Percentiles rank a stretch among this genome's conserved stretches.
Conservation (phyloP, 2,113 vertebrate genomes). For the Macquaria australasica region DNA sequence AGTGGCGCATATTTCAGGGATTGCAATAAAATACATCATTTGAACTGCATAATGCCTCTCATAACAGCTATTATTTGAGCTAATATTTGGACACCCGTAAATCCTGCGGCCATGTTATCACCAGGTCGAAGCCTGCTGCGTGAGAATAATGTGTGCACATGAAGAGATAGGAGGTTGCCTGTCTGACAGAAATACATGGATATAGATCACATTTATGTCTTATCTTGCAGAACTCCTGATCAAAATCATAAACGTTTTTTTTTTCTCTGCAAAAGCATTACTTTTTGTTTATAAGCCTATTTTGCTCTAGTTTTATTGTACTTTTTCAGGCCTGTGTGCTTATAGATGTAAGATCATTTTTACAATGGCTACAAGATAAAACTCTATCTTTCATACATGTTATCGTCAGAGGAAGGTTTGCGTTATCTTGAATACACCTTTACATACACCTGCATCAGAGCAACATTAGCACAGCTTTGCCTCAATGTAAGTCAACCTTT, state of each 20-base stretch:
- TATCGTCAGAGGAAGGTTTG: constrained; percentile 2
- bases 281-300: neutral
- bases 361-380: neutral
- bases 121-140: constrained; percentile 15
- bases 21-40: constrained; percentile 61
- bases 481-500: neutral
- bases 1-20: constrained; percentile 55
- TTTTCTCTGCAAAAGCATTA: neutral
- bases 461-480: neutral
- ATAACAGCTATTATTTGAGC: constrained; percentile 59
- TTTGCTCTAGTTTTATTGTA: neutral
- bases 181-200: constrained; percentile 21
- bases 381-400: constrained; percentile 1
- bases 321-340: neutral
- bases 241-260: neutral
- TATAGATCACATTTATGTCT: neutral
- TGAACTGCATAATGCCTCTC: constrained; percentile 45
- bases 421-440: neutral
- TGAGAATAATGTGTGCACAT: constrained; percentile 23
- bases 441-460: neutral
- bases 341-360: neutral
- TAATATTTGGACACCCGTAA: constrained; percentile 45
- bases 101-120: constrained; percentile 28
- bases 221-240: constrained; percentile 1
- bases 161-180: neutral